Evolutionary conservation across 2,113 vertebrate genomes (phyloP).

Genomic region (Toxostoma redivivum): DNA sequence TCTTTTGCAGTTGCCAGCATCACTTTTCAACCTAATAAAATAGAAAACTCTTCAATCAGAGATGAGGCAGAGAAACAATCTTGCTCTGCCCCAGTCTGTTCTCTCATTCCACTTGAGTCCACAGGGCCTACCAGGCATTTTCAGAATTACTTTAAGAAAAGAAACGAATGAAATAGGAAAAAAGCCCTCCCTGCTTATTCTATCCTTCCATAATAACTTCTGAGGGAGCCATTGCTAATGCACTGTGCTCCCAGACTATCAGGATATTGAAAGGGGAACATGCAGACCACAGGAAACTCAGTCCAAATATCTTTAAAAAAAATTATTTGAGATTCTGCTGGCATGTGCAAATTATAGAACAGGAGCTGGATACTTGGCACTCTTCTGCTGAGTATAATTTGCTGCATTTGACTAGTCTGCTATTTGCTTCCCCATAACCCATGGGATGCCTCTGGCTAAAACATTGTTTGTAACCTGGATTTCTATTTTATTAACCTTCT

Average conservation of each 20-base stretch:
- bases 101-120: neutral
- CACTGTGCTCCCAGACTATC: neutral
- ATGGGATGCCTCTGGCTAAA: conserved; percentile 44
- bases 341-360: neutral
- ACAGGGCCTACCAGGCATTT: neutral
- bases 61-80: neutral
- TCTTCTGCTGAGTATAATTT: neutral
- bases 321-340: neutral
- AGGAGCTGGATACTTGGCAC: neutral
- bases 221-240: neutral
- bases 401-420: conserved; percentile 12
- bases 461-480: conserved; percentile 39
- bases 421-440: conserved; percentile 3
- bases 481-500: conserved; percentile 68
- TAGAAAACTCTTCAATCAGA: neutral
- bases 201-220: neutral
- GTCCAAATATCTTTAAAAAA: neutral
- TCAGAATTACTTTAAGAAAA: neutral
- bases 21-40: neutral
- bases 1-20: neutral
- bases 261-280: neutral
- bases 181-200: neutral
- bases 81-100: neutral
- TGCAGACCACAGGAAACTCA: neutral
- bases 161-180: neutral